Evolutionary conservation across 2,113 vertebrate genomes (phyloP), one percentile per base, ranked within the genome.

Genomic region (Neotoma lepida): DNA sequence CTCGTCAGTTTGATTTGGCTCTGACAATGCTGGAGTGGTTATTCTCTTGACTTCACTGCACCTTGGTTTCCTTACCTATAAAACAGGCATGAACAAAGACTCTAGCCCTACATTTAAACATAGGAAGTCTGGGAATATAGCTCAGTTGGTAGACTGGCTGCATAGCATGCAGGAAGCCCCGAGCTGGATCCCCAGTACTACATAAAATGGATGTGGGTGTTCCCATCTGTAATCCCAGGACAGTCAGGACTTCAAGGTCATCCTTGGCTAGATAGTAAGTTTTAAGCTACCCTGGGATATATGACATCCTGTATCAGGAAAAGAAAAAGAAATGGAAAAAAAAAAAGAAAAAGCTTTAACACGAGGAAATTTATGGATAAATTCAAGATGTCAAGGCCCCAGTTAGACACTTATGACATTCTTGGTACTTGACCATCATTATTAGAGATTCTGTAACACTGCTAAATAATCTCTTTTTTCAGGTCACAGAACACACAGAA

Each of bases 361-460:
- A 30, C 58, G 39, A 28, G 26, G 3, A n/a, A 64, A 63, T 89
- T 30, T 68, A 46, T 58, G 20, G 22, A 15, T 74, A 89, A 35
- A 95, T 89, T 94, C 85, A 94, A 93, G 80, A 85, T 20, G 26
- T n/a, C 51, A 94, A 87, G 74, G 22, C 35, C 51, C 28, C n/a
- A 39, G 6, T 44, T 49, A 12, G 41, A 14, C 20, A 77, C 28
- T 76, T 78, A 51, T 0, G 28, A 84, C 86, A 91, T 95, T 93
- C 41, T 90, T 78, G 61, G 44, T 39, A 51, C 1, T 39, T 90
- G 58, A 90, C 20, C 35, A 89, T 51, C 73, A 87, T 70, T 24
- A 66, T 81, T 73, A 84, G 49, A 64, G 71, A 93, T 74, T 54
- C 88, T 63, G 54, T 28, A 33, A 63, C 22, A 54, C 49, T 68